Base-by-base conservation (phyloP, 2,113 vertebrate species). In the Poecilia latipinna region DNA sequence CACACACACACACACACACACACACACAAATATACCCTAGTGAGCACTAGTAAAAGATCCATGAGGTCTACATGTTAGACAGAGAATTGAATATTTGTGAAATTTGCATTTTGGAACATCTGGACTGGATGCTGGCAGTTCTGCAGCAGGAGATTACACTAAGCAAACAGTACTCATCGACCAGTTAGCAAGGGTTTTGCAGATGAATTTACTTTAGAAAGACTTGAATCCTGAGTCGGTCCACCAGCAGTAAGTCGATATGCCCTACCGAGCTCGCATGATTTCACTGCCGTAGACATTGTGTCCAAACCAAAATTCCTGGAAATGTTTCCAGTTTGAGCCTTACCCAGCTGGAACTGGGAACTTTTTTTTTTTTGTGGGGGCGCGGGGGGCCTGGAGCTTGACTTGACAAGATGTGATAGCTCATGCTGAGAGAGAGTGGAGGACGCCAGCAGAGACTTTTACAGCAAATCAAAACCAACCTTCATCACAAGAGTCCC, bases 401-500 rank as follows among this genome's bases (percentile, higher is more conserved):
- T 15, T 8, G 72, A 72, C 83, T 71, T 83, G 85, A 85, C 71
- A 73, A 63, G 64, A 54, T 75, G 64, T 68, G 63, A 87, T 68
- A 65, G 69, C 19, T 54, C 70, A 61, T 24, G 62, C 75, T 54
- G 65, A 78, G 81, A 71, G 54, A 26, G 44, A 62, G 29, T 2
- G 35, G 78, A 76, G 4, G 51, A 64, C 65, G 70, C 78, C 79
- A 83, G 82, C 26, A 2, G 61, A 62, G 69, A 82, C 62, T 29
- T 61, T 76, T 65, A 67, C 29, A 68, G 68, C 24, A 68, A 13
- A 37, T 22, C 57, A 37, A 82, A 66, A 83, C 82, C 86, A 72
- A 95, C 93, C 95, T 96, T 93, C 93, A 92, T 91, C 61, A 95
- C 90, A 72, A 94, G 74, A 65, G 94, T 94, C 90, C 93, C 90